A percentile compares a stretch with the other conserved stretches of the same genome.
These are phyloP conservation scores for Enteromius fasciolatus DNA, from an alignment of 2,797 vertebrate species.

Conservation along the genomic window DNA sequence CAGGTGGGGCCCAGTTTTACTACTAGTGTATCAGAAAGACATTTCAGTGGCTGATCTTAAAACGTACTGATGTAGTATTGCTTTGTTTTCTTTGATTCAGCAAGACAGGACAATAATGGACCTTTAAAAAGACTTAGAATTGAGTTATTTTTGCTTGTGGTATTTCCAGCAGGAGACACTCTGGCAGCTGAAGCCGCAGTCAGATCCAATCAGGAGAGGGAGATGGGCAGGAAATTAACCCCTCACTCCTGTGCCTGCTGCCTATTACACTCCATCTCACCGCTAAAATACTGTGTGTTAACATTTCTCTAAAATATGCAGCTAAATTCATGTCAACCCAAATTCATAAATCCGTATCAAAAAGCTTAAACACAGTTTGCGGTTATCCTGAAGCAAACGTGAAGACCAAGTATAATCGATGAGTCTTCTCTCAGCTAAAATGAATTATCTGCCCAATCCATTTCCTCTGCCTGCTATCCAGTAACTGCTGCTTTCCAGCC, in stretches of 20 bases:
- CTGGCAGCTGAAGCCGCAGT: constrained; percentile 13
- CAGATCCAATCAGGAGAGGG: constrained; percentile 17
- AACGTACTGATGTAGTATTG: background rate
- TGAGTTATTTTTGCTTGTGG: constrained; percentile 16
- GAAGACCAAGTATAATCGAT: constrained; percentile 29
- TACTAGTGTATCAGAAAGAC: background rate
- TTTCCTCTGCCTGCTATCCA: constrained; percentile 43
- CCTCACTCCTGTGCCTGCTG: background rate
- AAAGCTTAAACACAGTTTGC: background rate
- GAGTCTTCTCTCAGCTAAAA: constrained; percentile 39
- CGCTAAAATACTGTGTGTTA: background rate
- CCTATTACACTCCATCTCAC: background rate
- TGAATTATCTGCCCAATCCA: constrained; percentile 32
- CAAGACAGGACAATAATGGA: constrained; percentile 11
- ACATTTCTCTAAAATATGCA: background rate
- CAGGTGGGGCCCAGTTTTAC: background rate
- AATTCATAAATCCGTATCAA: constrained; percentile 15
- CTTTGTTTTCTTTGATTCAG: background rate
- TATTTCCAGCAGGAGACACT: constrained; percentile 9
- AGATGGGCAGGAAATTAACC: constrained; percentile 3
- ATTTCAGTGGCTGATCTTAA: background rate
- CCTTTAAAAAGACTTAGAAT: background rate
- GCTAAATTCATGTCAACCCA: background rate
- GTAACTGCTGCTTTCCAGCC: constrained; percentile 55
- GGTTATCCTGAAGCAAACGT: constrained; percentile 1